Percentiles rank a stretch among this genome's conserved stretches.
Conservation (phyloP, 2,113 vertebrate genomes). For the Phrynosoma platyrhinos region DNA sequence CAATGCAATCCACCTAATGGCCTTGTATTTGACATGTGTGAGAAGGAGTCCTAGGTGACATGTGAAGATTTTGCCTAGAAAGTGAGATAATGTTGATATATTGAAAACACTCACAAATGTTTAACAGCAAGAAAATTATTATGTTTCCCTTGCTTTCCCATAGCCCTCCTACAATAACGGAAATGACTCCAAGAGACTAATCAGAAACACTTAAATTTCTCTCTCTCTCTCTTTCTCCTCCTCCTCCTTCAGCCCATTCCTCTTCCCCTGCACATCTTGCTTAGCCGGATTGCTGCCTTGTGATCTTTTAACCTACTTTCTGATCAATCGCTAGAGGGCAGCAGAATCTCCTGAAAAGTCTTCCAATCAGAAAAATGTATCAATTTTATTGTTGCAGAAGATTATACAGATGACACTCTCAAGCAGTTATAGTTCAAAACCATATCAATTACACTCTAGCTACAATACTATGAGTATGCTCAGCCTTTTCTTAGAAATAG, state of each 20-base stretch:
- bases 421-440: neutral
- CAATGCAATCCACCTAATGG: neutral
- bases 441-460: neutral
- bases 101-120: neutral
- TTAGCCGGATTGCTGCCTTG: neutral
- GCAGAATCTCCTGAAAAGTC: neutral
- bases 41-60: neutral
- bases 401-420: neutral
- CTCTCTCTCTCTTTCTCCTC: neutral
- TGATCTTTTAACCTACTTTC: constrained; percentile 29
- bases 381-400: neutral
- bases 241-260: neutral
- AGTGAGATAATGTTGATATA: neutral
- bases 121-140: no score
- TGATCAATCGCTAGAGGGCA: constrained; percentile 1
- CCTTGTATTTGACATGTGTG: neutral
- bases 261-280: neutral
- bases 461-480: no score
- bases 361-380: neutral
- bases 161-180: no score
- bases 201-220: no score
- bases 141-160: no score
- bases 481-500: neutral
- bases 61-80: neutral
- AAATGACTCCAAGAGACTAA: no score